These are phyloP conservation scores for Euwallacea fornicatus DNA, from an alignment of 1,140 invertebrate species.

Conservation along the genomic window DNA sequence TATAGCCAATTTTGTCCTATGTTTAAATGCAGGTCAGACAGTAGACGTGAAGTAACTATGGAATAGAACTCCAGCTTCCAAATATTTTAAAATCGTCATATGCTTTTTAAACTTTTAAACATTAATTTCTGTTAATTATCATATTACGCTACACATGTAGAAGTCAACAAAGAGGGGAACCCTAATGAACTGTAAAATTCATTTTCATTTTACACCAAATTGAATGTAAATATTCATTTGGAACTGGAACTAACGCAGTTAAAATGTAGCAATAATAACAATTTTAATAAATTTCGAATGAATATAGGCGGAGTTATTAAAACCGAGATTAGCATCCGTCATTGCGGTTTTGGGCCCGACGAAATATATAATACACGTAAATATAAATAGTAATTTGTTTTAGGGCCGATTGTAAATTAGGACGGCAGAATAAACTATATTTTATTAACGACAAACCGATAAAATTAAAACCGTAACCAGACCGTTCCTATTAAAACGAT, in stretches of 20 bases:
- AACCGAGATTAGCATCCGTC: slow-evolving; percentile 14
- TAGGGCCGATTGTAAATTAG: slow-evolving; percentile 21
- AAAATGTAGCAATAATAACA: not conserved
- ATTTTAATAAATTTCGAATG: not conserved
- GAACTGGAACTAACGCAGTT: not conserved
- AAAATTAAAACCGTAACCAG: slow-evolving; percentile 24
- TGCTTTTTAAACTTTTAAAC: too few relatives aligned
- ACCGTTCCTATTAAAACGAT: slow-evolving; percentile 27
- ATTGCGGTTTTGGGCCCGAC: slow-evolving; percentile 3
- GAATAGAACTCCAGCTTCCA: too few relatives aligned
- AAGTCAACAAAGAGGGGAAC: too few relatives aligned
- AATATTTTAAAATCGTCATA: too few relatives aligned
- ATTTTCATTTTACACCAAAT: too few relatives aligned
- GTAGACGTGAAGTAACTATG: too few relatives aligned
- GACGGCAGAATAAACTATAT: slow-evolving; percentile 15
- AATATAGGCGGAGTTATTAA: slow-evolving; percentile 17
- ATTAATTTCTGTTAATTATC: too few relatives aligned
- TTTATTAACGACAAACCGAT: slow-evolving; percentile 26
- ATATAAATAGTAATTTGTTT: slow-evolving; percentile 34
- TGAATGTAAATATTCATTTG: not conserved
- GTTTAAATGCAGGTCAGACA: too few relatives aligned
- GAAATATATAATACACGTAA: slow-evolving; percentile 12
- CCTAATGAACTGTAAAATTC: too few relatives aligned
- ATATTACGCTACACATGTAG: too few relatives aligned
- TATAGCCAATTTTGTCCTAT: too few relatives aligned